Percentiles rank a stretch among this genome's conserved stretches.
These are phyloP conservation scores for Leptatherina wallacei DNA, from an alignment of 2,797 vertebrate species.

Conservation along the genomic window DNA sequence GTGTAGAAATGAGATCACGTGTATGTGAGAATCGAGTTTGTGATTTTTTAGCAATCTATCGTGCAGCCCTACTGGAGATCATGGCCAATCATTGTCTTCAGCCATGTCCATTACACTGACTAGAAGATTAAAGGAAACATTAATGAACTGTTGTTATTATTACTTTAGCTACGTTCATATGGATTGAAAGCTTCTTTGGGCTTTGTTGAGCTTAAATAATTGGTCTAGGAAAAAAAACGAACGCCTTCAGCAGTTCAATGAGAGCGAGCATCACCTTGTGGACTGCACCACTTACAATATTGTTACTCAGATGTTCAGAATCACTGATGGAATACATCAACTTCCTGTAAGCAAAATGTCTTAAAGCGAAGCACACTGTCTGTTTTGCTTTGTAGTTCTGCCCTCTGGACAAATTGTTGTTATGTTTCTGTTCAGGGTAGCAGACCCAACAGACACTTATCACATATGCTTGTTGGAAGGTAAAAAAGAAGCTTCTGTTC, in stretches of 20 bases:
- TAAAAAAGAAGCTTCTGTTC: not conserved
- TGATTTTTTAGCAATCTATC: too few species aligned
- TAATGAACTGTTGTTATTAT: not conserved
- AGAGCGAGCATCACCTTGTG: not conserved
- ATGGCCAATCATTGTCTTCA: not conserved
- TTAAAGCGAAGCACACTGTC: not conserved
- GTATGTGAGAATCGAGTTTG: too few species aligned
- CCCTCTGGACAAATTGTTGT: not conserved
- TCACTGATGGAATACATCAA: conserved; percentile 9
- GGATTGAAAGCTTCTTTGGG: not conserved
- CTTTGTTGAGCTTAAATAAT: not conserved
- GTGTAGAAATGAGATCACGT: too few species aligned
- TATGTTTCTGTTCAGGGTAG: not conserved
- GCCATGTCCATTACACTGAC: not conserved
- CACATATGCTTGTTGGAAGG: not conserved
- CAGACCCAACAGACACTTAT: not conserved
- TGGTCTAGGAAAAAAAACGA: not conserved
- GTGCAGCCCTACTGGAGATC: not conserved
- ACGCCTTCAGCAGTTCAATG: not conserved
- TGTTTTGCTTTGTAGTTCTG: not conserved
- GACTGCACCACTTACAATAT: not conserved
- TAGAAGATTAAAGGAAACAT: not conserved
- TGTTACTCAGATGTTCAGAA: conserved; percentile 8
- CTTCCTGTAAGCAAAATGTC: not conserved
- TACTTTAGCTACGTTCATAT: not conserved